A percentile compares a stretch with the other conserved stretches of the same genome.
Evolutionary conservation across 2,888 invertebrate genomes (phyloP).

Genomic region (Chaetogeoica ovagalla): DNA sequence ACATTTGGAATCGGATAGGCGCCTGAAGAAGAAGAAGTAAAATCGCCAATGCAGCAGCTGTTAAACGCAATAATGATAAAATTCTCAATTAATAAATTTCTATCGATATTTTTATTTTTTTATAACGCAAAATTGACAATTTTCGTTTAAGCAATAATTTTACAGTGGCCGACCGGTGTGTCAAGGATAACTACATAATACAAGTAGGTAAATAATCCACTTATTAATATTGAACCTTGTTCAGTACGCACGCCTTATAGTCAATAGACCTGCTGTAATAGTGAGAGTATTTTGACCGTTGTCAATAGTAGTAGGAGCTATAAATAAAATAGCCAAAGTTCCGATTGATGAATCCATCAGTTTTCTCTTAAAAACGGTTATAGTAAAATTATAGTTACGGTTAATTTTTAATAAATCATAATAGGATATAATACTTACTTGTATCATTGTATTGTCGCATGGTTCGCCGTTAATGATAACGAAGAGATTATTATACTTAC

Average conservation of each 20-base stretch:
- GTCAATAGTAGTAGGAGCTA: not conserved
- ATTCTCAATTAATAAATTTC: no score
- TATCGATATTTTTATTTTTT: no score
- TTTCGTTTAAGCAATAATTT: no score
- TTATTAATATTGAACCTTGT: not conserved
- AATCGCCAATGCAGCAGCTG: no score
- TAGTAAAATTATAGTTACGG: no score
- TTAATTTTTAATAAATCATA: not conserved
- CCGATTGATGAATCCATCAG: not conserved
- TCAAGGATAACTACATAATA: not conserved
- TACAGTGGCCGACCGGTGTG: not conserved
- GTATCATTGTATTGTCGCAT: not conserved
- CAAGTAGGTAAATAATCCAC: not conserved
- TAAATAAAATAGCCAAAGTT: not conserved
- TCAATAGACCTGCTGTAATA: no score
- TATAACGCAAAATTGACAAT: no score
- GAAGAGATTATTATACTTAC: no score
- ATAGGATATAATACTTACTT: not conserved
- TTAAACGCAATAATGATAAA: no score
- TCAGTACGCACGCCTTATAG: not conserved
- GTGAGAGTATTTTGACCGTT: not conserved
- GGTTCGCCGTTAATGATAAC: not conserved
- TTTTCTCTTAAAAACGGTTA: not conserved
- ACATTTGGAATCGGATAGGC: no score
- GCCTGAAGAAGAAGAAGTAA: no score